Percentiles rank a stretch among this genome's conserved stretches.
Evolutionary conservation across 2,888 invertebrate species (phyloP).

Genomic region (Dorcus parallelipipedus): DNA sequence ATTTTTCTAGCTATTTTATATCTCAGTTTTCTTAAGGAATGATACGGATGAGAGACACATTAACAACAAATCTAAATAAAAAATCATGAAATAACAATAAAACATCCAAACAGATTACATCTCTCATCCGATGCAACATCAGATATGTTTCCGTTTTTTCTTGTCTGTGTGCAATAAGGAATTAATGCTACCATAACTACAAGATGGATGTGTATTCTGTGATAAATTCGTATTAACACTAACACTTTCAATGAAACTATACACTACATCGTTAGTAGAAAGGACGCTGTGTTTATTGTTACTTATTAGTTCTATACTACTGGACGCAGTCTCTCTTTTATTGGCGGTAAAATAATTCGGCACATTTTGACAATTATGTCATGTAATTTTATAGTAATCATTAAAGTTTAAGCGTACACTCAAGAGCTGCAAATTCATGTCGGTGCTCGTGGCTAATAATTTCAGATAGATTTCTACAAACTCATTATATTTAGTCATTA

Average conservation of each 20-base stretch:
- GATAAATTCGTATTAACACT: slow-evolving; percentile 7
- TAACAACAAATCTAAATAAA: background rate
- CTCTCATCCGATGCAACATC: slow-evolving; percentile 48
- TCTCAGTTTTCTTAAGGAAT: background rate
- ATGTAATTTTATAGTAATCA: slow-evolving; percentile 84
- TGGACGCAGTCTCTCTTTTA: slow-evolving; percentile 11
- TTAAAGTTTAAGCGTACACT: slow-evolving; percentile 94
- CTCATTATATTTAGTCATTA: slow-evolving; percentile 73
- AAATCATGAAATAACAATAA: background rate
- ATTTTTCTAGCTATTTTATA: background rate
- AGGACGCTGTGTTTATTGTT: slow-evolving; percentile 1
- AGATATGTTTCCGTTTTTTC: slow-evolving; percentile 40
- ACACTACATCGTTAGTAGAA: slow-evolving; percentile 11
- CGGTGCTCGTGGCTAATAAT: slow-evolving; percentile 77
- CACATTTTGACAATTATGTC: slow-evolving; percentile 52
- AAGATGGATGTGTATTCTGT: slow-evolving; percentile 24
- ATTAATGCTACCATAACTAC: slow-evolving; percentile 42
- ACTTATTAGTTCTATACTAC: slow-evolving; percentile 4
- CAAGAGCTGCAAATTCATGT: slow-evolving; percentile 83
- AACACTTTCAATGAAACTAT: slow-evolving; percentile 16
- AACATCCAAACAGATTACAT: slow-evolving; percentile 12
- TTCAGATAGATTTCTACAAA: slow-evolving; percentile 84
- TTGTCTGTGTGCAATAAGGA: slow-evolving; percentile 35
- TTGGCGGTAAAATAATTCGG: slow-evolving; percentile 3
- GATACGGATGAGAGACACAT: background rate